Base-by-base conservation (phyloP, 2,797 vertebrate species). In the Garrulus glandarius region DNA sequence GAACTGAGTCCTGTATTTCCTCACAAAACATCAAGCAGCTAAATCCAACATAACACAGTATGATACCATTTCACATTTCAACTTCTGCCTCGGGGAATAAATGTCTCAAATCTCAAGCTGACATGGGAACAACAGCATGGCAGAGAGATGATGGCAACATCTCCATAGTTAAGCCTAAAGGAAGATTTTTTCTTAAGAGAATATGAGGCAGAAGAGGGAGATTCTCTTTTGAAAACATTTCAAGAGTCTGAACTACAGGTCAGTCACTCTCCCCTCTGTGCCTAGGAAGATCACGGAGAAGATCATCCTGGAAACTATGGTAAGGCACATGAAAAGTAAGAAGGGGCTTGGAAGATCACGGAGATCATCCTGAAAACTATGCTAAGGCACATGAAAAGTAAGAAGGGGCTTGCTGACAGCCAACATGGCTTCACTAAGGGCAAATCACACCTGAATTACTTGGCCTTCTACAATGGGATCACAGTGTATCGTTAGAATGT, bases 31-130 rank as follows among this genome's bases (percentile, higher is more conserved):
- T 87, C 65, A 88, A 93, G 53, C 57, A 91, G 60, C 55, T 90
- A 65, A 94, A 87, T 55, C 16, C 57, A 94, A 87, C 65, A 65
- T 13, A 86, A 84, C 24, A 24, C 70, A 53, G 72, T 53, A 63
- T 6, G 46, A 34, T 79, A 72, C 18, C 37, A 83, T 49, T 92
- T 85, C 82, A 68, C 44, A 63, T 93, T 84, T 84, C 89, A 85
- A 34, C 46, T 85, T 79, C 76, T 81, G 69, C 95, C 91, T 82
- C 11, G 1, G 83, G 91, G 79, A 86, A 75, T 56, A 88, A 65
- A 81, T 53, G 50, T 52, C 95, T 92, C 82, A 81, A 72, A 92
- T 17, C 7, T 10, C 68, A 84, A 74, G 70, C 23, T 94, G 92
- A 89, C 65, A 52, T 3, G 9, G 32, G 91, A 46, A 87, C 5